Evolutionary conservation across 2,113 vertebrate species (phyloP), one percentile per base, ranked within the genome.

Genomic region (Galemys pyrenaicus): DNA sequence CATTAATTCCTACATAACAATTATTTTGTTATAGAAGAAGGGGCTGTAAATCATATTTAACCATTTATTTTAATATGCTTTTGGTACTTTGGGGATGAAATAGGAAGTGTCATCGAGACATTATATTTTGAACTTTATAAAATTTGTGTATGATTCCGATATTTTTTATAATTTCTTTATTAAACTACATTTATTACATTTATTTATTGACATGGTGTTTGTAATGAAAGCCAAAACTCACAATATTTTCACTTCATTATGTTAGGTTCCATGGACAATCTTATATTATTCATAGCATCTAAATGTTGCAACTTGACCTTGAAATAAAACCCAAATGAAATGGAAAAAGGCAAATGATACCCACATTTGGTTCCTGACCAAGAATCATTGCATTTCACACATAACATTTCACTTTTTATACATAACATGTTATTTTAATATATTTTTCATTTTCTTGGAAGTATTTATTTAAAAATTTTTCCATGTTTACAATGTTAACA

Each of bases 361-460:
- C 79, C 78, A 92, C 51, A 97, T 96, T 97, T 94, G 85, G 44
- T 94, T 89, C 12, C 39, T 95, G 85, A 96, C 93, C 89, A 82
- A 95, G 35, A 75, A 96, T 92, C 82, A 94, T 68, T 97, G 73
- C 39, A 37, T 84, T 80, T 97, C 82, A 81, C 64, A 85, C 67
- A 64, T 26, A 84, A 96, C 68, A 83, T 86, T 97, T 79, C 96
- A 81, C 17, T 97, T 97, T 96, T 95, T 94, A 84, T 67, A 87
- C 1, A 75, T 87, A 92, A 87, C 89, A 97, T 70, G 28, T 24
- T 94, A 97, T 96, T 97, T 97, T 95, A 97, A 97, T 98, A 96
- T 97, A 97, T 95, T 98, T 98, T 97, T 98, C 95, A 98, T 97
- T 95, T 97, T 93, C 71, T 96, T 96, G 39, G 62, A 95, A 95